These are phyloP conservation scores for Mustela erminea DNA, from an alignment of 2,797 vertebrate genomes.

Conservation along the genomic window DNA sequence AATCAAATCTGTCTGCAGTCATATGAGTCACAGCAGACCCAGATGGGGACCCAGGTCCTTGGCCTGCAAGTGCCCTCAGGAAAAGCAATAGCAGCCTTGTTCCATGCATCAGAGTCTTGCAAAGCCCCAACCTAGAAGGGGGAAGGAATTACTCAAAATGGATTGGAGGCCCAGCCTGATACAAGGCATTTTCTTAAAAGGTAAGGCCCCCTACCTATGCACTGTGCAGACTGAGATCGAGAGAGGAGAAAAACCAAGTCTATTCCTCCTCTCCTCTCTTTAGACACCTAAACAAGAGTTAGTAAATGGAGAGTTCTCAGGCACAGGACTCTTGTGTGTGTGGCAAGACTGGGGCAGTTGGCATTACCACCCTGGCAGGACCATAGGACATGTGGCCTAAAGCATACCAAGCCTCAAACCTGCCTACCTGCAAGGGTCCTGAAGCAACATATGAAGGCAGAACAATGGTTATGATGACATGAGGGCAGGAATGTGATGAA, in stretches of 20 bases:
- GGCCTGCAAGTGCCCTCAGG: conserved; percentile 64
- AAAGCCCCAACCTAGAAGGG: conserved; percentile 21
- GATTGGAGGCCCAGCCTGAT: conserved; percentile 51
- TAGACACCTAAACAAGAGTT: conserved; percentile 6
- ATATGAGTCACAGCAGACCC: conserved; percentile 79
- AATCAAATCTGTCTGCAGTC: conserved; percentile 79
- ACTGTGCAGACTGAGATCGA: neutral
- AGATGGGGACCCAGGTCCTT: conserved; percentile 67
- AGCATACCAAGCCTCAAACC: neutral
- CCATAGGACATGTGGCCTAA: neutral
- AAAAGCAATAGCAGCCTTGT: conserved; percentile 70
- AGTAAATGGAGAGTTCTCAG: neutral
- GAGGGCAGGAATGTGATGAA: conserved; percentile 10
- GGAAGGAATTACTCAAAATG: conserved; percentile 49
- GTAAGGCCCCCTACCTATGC: neutral
- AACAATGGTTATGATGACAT: conserved; percentile 3
- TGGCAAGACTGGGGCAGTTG: conserved; percentile 19
- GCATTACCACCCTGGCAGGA: neutral
- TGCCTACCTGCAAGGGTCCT: neutral
- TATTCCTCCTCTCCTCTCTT: neutral
- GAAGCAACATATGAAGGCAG: neutral
- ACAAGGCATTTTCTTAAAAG: conserved; percentile 53
- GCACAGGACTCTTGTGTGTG: neutral
- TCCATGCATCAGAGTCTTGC: conserved; percentile 38
- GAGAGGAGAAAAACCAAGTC: neutral